Evolutionary conservation across 1,140 invertebrate species (phyloP), one percentile per base, ranked within the genome.

Genomic region (Calephelis nemesis): DNA sequence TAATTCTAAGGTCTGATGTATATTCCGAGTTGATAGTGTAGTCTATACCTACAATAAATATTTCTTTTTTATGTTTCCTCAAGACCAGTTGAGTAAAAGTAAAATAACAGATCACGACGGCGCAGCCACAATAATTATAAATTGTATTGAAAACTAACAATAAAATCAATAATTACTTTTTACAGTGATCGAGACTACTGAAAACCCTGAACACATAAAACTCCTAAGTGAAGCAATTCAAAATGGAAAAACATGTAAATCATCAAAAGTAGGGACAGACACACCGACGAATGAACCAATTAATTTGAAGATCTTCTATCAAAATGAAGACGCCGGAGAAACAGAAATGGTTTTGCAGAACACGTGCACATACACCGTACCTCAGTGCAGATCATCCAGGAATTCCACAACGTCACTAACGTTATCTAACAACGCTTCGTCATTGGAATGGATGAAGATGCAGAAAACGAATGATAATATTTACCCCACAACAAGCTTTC

Each of bases 171-270:
- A 30, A 30, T 4, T 30, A 30, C 30, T 30, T 30, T 30, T 30
- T 30, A 30, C 30, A 88, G 93, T 93, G 7, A 89, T 94, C 11
- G 93, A 85, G 92, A 75, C 85, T 77, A 93, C 83, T 75, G 93
- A 89, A 79, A 92, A 68, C 75, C 76, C 67, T 71, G 85, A 91
- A 12, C 73, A 88, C 74, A 89, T 92, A 47, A 75, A 74, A 45
- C 48, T 81, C 47, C 68, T 92, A 47, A 82, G 81, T 70, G 71
- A 91, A 73, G 79, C 86, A 68, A 83, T 90, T 40, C 72, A 85
- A 68, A 92, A 92, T 67, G 91, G 92, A n/a, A 87, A 87, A 76
- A 5, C 85, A 3, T 87, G 80, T 68, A 91, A 92, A 81, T 81
- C 85, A 4, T 72, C 82, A 0, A 86, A 90, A 76, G 5, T 82